phyloP scores from a whole-genome alignment of 2,113 vertebrate species.

The Campylomormyrus tamandua region DNA sequence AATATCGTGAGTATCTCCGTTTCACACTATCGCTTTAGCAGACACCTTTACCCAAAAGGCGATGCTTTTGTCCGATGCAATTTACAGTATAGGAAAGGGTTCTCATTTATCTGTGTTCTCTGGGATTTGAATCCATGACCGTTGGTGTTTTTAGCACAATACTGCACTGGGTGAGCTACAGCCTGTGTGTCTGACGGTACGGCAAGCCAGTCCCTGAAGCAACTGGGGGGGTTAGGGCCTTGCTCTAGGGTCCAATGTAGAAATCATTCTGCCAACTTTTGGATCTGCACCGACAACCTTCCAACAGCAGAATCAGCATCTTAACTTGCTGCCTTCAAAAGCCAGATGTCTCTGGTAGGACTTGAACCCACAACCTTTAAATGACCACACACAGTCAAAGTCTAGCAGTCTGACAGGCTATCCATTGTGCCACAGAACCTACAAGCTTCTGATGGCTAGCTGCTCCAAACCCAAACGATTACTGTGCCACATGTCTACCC shows the following conservation, averaged over 20 bases:
- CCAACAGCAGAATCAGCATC: neutral
- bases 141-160: neutral
- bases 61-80: neutral
- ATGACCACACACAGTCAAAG: neutral
- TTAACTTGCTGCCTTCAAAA: neutral
- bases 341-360: neutral
- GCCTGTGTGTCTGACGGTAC: neutral
- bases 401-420: neutral
- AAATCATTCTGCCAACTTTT: neutral
- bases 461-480: neutral
- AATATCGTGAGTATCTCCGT: conserved; percentile 79
- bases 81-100: neutral
- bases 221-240: neutral
- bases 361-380: neutral
- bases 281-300: neutral
- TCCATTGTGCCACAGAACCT: neutral
- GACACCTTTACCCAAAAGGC: neutral
- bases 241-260: neutral
- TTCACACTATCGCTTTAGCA: neutral
- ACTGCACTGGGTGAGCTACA: neutral
- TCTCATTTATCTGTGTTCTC: neutral
- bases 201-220: neutral
- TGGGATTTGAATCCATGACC: neutral
- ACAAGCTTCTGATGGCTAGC: neutral
- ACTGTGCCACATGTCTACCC: neutral